A percentile compares a stretch with the other conserved stretches of the same genome.
Evolutionary conservation across 2,888 invertebrate genomes (phyloP).

Genomic region (Leptogaster cylindrica): DNA sequence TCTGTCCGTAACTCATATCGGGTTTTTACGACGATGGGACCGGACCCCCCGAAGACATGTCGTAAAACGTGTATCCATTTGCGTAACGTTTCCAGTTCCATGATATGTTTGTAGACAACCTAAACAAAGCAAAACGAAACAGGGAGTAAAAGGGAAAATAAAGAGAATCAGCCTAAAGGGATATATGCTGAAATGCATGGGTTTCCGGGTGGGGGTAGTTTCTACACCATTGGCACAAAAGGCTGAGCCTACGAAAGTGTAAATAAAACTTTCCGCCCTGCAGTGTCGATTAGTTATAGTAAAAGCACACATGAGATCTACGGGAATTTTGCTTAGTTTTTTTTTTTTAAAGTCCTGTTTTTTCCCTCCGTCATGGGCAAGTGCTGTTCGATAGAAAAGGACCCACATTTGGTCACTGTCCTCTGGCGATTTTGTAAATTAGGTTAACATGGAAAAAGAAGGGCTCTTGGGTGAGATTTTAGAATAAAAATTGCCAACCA

Average conservation of each 20-base stretch:
- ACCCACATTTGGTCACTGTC: too few relatives aligned
- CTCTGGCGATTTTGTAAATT: too few relatives aligned
- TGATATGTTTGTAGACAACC: background rate
- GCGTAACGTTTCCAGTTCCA: conserved; percentile 17
- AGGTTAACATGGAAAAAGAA: too few relatives aligned
- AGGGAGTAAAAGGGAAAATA: background rate
- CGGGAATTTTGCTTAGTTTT: too few relatives aligned
- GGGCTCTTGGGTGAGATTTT: too few relatives aligned
- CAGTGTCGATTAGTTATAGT: background rate
- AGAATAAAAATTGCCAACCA: too few relatives aligned
- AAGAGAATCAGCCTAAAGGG: background rate
- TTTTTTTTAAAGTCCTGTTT: too few relatives aligned
- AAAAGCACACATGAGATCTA: conserved; percentile 17
- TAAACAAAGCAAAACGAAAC: conserved; percentile 3
- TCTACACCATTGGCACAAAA: conserved; percentile 34
- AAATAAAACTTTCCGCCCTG: conserved; percentile 23
- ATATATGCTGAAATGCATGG: too few relatives aligned
- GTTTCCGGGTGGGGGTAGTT: background rate
- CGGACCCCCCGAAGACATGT: conserved; percentile 21
- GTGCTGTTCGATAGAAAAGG: too few relatives aligned
- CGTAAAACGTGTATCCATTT: conserved; percentile 30
- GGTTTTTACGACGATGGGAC: conserved; percentile 26
- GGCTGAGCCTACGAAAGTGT: background rate
- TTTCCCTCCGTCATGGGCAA: too few relatives aligned
- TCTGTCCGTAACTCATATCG: conserved; percentile 20